A percentile compares a stretch with the other conserved stretches of the same genome.
Evolutionary conservation across 1,140 invertebrate genomes (phyloP).

Genomic region (Drosophila kepulauana): DNA sequence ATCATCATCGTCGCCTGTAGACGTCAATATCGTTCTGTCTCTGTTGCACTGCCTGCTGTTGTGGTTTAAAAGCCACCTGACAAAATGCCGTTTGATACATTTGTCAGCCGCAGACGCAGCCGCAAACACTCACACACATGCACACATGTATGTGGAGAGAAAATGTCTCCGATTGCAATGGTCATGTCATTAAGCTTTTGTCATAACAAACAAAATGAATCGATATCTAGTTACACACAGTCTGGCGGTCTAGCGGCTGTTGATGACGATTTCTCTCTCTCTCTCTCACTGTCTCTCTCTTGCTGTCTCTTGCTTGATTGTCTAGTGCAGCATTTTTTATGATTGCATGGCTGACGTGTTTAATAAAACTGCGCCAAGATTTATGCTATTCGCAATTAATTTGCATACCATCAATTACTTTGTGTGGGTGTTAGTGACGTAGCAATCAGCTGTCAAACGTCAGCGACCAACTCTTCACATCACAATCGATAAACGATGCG

Average conservation of each 20-base stretch:
- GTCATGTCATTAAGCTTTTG: not conserved
- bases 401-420: constrained; percentile 1
- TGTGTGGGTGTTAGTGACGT: constrained; percentile 29
- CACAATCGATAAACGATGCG: constrained; percentile 52
- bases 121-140: no score
- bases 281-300: no score
- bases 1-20: not conserved
- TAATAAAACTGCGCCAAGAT: not conserved
- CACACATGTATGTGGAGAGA: not conserved
- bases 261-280: no score
- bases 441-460: constrained; percentile 47
- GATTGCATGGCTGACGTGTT: not conserved
- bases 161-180: constrained; percentile 20
- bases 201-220: not conserved
- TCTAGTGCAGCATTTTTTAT: not conserved
- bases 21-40: not conserved
- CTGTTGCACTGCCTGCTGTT: constrained; percentile 1
- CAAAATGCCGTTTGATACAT: constrained; percentile 28
- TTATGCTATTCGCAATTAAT: not conserved
- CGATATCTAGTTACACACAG: constrained; percentile 31
- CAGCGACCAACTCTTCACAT: constrained; percentile 1
- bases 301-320: constrained; percentile 3
- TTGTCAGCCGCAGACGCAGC: not conserved
- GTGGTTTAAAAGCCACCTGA: constrained; percentile 33
- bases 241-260: not conserved